Conservation (phyloP, 2,113 vertebrate species). For the Climacteris rufus region DNA sequence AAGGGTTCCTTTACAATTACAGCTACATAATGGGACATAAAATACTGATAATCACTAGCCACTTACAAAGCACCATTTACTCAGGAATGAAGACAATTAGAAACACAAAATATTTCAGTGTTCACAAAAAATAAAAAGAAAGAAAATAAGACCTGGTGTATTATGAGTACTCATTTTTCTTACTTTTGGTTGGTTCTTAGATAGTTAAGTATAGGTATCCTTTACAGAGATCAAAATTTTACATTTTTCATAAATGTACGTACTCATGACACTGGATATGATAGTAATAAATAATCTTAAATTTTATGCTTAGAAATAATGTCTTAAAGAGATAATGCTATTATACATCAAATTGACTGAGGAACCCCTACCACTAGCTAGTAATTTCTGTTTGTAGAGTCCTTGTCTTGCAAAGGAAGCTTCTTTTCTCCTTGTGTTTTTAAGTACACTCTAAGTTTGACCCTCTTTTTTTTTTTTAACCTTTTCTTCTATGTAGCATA, state of each 20-base stretch:
- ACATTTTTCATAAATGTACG: background rate
- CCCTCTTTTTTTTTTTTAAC: accelerated
- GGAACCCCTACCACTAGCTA: background rate
- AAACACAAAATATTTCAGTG: background rate
- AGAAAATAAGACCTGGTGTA: accelerated
- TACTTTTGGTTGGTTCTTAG: background rate
- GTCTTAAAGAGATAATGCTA: background rate
- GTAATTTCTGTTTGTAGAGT: background rate
- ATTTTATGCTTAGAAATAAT: background rate
- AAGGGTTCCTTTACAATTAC: background rate
- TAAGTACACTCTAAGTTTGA: background rate
- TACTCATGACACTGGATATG: background rate
- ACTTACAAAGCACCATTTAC: background rate
- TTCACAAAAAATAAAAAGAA: background rate
- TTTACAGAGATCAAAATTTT: background rate
- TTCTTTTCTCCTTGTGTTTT: background rate
- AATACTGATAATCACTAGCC: background rate
- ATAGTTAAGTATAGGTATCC: background rate
- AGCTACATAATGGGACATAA: background rate
- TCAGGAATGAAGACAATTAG: background rate
- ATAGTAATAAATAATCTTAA: background rate
- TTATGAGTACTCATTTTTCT: background rate
- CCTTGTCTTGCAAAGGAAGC: background rate
- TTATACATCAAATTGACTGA: background rate
- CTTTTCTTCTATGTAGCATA: background rate